Evolutionary conservation across 2,888 invertebrate species (phyloP), one percentile per base, ranked within the genome.

Genomic region (Bembecia ichneumoniformis): DNA sequence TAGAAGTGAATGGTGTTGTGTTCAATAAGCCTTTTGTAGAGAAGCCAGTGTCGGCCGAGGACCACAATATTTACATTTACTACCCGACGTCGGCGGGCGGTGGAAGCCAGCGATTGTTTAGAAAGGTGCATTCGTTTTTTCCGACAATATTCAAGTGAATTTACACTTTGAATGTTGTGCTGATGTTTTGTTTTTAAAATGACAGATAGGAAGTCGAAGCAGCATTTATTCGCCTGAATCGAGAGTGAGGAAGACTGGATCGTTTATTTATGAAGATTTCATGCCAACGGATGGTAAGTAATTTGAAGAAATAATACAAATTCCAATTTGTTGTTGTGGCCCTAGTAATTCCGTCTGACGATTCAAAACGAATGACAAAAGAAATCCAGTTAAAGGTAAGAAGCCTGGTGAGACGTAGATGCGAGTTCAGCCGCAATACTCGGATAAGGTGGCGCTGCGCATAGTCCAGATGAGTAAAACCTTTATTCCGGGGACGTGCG

Each of bases 1-100:
- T 99, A 3, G 98, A 98, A 86, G 96, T 99, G 46, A 97, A 98
- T 74, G 97, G 97, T 4, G 92, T 95, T 28, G 93, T 93, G 16
- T 98, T 99, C 73, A 97, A 97, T 72, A 98, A 99, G 72, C 99
- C 99, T 0, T 99, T 99, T 86, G 99, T 99, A 15, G 99, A 99
- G 87, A 99, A 99, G 75, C 99, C 99, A 0, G 96, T 99, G 5
- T 97, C 97, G 16, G 99, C 99, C 0, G 99, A 99, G 82, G 99
- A 99, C 86, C 99, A 99, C 78, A 99, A 99, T 78, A 98, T 99
- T 73, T 98, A 98, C 76, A 99, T 99, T 64, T 99, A 99, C 80
- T 99, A 99, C 84, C 99, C 99, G 0, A 96, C 97, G 11, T 96
- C 97, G 1, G 99, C 99, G 2, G 99, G 96, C 20, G 99, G 99